These are phyloP conservation scores for Parascotia fuliginaria DNA, from an alignment of 2,888 invertebrate genomes.

Conservation along the genomic window DNA sequence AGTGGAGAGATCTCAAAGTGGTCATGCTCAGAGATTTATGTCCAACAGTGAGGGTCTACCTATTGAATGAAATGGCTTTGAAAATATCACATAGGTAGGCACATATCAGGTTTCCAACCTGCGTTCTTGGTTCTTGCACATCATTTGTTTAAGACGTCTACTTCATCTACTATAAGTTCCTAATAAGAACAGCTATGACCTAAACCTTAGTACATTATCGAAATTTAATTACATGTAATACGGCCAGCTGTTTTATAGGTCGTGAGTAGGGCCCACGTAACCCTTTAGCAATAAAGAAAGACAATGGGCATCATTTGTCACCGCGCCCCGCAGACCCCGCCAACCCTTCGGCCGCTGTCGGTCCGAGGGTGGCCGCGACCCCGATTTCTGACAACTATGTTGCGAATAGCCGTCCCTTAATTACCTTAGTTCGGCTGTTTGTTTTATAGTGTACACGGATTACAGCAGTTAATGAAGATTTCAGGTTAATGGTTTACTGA, in stretches of 20 bases:
- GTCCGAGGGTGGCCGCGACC: conserved; percentile 41
- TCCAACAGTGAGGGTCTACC: too few relatives aligned
- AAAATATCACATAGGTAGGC: too few relatives aligned
- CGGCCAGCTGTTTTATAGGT: conserved; percentile 39
- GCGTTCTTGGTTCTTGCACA: too few relatives aligned
- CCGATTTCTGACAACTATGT: conserved; percentile 34
- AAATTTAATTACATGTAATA: conserved; percentile 39
- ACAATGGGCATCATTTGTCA: conserved; percentile 80
- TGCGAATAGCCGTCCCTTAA: conserved; percentile 34
- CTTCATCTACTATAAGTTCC: too few relatives aligned
- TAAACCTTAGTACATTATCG: background rate
- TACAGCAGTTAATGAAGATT: background rate
- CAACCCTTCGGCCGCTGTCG: conserved; percentile 24
- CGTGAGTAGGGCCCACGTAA: conserved; percentile 39
- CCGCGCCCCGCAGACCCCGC: conserved; percentile 31
- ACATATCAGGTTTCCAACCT: too few relatives aligned
- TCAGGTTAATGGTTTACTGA: background rate
- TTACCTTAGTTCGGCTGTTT: conserved; percentile 36
- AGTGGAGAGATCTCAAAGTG: too few relatives aligned
- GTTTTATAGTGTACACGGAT: background rate
- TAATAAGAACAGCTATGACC: too few relatives aligned
- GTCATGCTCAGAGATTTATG: too few relatives aligned
- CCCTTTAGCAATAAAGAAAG: conserved; percentile 68
- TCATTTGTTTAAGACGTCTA: too few relatives aligned
- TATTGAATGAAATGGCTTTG: too few relatives aligned